Percentiles rank a stretch among this genome's conserved stretches.
Evolutionary conservation across 2,797 vertebrate genomes (phyloP).

Genomic region (Pogonophryne albipinna): DNA sequence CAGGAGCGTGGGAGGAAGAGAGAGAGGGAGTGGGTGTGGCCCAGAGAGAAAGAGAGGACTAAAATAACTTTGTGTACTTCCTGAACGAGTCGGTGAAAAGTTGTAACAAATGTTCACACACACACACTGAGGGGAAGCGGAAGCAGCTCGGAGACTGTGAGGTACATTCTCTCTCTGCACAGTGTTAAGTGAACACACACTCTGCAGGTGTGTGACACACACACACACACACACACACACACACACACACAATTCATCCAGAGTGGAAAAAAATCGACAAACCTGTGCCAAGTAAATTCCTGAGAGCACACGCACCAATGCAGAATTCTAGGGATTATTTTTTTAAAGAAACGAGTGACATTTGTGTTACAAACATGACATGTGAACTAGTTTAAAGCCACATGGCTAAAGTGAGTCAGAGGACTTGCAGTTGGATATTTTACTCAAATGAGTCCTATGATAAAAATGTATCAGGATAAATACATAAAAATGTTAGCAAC

Average conservation of each 20-base stretch:
- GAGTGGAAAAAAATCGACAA: too few relatives aligned
- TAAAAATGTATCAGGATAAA: too few relatives aligned
- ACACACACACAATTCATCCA: too few relatives aligned
- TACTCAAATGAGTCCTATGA: neutral
- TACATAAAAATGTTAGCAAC: neutral
- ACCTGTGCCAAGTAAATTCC: too few relatives aligned
- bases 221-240: too few relatives aligned
- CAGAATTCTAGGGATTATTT: neutral
- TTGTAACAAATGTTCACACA: constrained; percentile 29
- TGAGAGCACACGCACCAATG: too few relatives aligned
- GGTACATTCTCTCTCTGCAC: too few relatives aligned
- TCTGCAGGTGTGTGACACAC: too few relatives aligned
- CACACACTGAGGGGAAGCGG: constrained; percentile 16
- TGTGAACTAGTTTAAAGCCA: too few relatives aligned
- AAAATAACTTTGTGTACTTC: constrained; percentile 65
- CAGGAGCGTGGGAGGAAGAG: constrained; percentile 15
- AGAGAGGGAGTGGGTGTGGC: constrained; percentile 32
- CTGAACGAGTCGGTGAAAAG: constrained; percentile 36
- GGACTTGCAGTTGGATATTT: neutral
- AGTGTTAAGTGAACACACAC: too few relatives aligned
- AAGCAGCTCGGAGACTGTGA: neutral
- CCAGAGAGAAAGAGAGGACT: constrained; percentile 20
- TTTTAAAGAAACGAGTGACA: neutral
- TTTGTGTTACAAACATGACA: too few relatives aligned
- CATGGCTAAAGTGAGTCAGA: neutral